A percentile compares a stretch with the other conserved stretches of the same genome.
Evolutionary conservation across 2,797 vertebrate genomes (phyloP).

Genomic region (Lutra lutra): DNA sequence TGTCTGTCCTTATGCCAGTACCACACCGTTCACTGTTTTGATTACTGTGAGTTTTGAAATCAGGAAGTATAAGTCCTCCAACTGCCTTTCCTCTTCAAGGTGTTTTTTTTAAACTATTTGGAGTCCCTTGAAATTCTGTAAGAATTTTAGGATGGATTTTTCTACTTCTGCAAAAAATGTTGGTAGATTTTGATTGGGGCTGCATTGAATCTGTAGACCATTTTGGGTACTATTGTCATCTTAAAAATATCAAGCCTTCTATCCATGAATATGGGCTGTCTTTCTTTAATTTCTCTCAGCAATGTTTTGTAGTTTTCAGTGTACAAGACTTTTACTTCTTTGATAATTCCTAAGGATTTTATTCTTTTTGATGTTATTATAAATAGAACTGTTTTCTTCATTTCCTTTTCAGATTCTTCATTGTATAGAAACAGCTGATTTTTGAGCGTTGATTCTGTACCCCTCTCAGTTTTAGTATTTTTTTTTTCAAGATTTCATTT

Average conservation of each 20-base stretch:
- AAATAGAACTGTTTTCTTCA: background rate
- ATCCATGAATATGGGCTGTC: background rate
- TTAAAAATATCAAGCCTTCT: background rate
- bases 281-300: background rate
- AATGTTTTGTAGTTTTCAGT: background rate
- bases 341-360: slow-evolving; percentile 25
- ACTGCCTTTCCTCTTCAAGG: background rate
- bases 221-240: background rate
- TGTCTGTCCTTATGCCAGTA: background rate
- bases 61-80: background rate
- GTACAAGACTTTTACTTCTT: background rate
- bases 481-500: too few species aligned
- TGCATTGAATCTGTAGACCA: background rate
- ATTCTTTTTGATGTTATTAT: background rate
- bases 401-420: slow-evolving; percentile 22
- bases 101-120: background rate
- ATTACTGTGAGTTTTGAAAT: background rate
- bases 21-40: background rate
- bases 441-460: background rate
- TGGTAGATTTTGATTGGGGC: background rate
- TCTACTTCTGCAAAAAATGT: background rate
- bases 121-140: background rate
- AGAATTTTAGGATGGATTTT: slow-evolving; percentile 9
- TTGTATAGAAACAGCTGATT: background rate
- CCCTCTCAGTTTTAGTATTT: background rate